phyloP scores from a whole-genome alignment of 2,888 invertebrate species.

The Agapostemon virescens region DNA sequence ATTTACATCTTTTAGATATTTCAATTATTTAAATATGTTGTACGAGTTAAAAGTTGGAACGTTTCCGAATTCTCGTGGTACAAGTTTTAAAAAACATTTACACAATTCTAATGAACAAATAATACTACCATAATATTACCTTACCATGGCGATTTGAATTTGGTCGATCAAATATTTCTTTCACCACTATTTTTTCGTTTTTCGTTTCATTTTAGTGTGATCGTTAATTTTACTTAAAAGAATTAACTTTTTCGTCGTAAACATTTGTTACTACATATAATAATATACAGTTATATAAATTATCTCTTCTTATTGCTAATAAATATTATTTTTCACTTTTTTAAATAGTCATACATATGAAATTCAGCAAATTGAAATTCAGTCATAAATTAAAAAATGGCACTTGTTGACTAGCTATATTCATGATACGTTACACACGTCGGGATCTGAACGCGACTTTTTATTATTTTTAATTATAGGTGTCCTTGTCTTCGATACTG shows the following conservation, averaged over 20 bases:
- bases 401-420: background rate
- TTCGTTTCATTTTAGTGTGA: background rate
- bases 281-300: too few relatives aligned
- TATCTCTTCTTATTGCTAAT: too few relatives aligned
- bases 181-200: background rate
- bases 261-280: too few relatives aligned
- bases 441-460: background rate
- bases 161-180: background rate
- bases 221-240: too few relatives aligned
- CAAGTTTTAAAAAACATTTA: background rate
- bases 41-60: too few relatives aligned
- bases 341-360: background rate
- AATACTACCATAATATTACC: background rate
- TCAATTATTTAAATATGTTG: too few relatives aligned
- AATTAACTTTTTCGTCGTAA: too few relatives aligned
- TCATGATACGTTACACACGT: background rate
- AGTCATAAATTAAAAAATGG: background rate
- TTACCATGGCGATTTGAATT: too few relatives aligned
- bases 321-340: background rate
- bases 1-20: too few relatives aligned
- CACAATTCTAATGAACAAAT: background rate
- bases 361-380: background rate
- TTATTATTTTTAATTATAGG: background rate
- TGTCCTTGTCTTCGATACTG: background rate
- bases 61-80: background rate